Conservation (phyloP, 2,113 vertebrate genomes). For the Amia ocellicauda region DNA sequence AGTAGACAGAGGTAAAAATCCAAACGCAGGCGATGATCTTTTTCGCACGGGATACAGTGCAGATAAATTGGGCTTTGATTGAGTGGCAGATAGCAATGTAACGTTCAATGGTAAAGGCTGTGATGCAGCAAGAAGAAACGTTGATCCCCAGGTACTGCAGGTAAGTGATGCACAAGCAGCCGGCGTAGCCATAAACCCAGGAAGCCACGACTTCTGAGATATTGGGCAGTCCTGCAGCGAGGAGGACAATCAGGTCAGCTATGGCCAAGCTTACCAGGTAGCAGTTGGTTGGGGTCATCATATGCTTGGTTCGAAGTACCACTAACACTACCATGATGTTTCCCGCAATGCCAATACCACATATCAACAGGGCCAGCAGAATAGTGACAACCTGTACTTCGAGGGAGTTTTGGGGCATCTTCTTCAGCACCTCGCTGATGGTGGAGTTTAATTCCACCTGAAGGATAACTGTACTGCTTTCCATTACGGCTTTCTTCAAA, state of each 20-base stretch:
- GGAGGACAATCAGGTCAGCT: conserved; percentile 75
- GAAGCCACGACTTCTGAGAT: conserved; percentile 69
- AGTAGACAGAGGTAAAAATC: conserved; percentile 75
- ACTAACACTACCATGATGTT: conserved; percentile 80
- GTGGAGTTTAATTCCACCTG: conserved; percentile 29
- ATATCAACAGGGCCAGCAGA: conserved; percentile 74
- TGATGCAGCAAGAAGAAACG: conserved; percentile 76
- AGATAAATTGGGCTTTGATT: conserved; percentile 75
- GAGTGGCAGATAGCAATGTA: conserved; percentile 81
- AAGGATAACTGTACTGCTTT: conserved; percentile 44
- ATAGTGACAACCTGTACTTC: conserved; percentile 78
- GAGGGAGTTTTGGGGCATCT: conserved; percentile 66
- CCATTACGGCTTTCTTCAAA: too few relatives aligned
- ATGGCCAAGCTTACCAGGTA: conserved; percentile 80
- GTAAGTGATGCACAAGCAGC: conserved; percentile 81
- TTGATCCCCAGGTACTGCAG: conserved; percentile 84
- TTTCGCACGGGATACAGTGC: conserved; percentile 75
- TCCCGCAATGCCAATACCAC: conserved; percentile 73
- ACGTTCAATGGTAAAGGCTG: conserved; percentile 75
- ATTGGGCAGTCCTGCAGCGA: conserved; percentile 74
- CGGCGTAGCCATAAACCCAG: conserved; percentile 76
- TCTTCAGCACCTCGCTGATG: conserved; percentile 49
- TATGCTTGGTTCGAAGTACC: conserved; percentile 74
- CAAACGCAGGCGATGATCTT: conserved; percentile 74
- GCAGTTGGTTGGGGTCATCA: conserved; percentile 83